These are phyloP conservation scores for Solenopsis invicta DNA, from an alignment of 1,140 invertebrate genomes.

Conservation along the genomic window DNA sequence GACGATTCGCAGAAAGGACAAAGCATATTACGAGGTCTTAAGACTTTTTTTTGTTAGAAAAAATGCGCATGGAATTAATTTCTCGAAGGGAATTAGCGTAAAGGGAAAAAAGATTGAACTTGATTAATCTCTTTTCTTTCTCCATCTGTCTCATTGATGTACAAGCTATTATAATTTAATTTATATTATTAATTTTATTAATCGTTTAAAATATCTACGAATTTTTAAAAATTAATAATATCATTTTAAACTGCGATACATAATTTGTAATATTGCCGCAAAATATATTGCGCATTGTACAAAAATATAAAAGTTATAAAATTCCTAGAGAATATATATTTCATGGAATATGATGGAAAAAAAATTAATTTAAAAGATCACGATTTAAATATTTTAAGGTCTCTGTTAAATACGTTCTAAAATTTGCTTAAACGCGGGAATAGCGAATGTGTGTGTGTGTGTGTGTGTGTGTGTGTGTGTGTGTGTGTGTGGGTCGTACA, in stretches of 20 bases:
- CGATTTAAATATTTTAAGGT: background rate
- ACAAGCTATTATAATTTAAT: background rate
- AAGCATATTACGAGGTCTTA: slow-evolving; percentile 5
- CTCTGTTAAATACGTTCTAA: background rate
- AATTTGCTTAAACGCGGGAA: no score
- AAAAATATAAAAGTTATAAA: background rate
- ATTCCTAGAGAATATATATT: background rate
- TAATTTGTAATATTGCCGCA: background rate
- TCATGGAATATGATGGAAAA: background rate
- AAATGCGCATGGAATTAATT: background rate
- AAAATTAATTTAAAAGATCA: background rate
- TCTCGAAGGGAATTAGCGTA: background rate
- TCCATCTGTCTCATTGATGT: background rate
- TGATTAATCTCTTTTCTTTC: background rate
- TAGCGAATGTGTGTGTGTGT: no score
- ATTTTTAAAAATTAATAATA: background rate
- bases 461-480: no score
- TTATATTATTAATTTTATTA: slow-evolving; percentile 6
- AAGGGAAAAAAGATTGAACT: background rate
- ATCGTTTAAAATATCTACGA: background rate
- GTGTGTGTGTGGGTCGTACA: no score
- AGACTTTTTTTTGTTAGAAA: slow-evolving; percentile 6
- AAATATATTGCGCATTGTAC: no score
- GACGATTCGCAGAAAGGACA: slow-evolving; percentile 11
- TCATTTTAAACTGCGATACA: background rate